Evolutionary conservation across 2,888 invertebrate genomes (phyloP).

Genomic region (Phyllotreta striolata): DNA sequence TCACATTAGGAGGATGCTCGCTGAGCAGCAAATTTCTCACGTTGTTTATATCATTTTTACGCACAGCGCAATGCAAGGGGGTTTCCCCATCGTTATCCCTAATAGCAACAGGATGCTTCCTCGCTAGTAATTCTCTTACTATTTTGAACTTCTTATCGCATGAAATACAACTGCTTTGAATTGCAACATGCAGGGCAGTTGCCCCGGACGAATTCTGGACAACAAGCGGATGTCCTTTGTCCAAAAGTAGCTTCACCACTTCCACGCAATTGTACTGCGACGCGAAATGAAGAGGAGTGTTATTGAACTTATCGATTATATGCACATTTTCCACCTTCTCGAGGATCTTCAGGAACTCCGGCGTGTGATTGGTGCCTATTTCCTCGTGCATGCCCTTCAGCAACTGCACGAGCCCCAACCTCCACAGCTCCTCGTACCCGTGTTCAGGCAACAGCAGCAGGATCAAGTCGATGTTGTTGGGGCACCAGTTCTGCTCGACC

Average conservation of each 20-base stretch:
- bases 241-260: neutral
- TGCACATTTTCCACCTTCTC: neutral
- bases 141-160: no score
- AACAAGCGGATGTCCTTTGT: neutral
- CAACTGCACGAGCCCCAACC: neutral
- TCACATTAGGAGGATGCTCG: neutral
- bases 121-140: neutral
- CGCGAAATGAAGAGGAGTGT: slow-evolving; percentile 10
- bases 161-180: neutral
- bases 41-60: neutral
- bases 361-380: neutral
- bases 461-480: no score
- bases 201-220: neutral
- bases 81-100: neutral
- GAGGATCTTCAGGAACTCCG: slow-evolving; percentile 2
- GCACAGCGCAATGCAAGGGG: slow-evolving; percentile 1
- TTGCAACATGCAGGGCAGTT: neutral
- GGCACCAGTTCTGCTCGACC: no score
- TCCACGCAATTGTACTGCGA: neutral
- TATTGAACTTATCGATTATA: neutral
- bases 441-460: neutral
- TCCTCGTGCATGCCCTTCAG: neutral
- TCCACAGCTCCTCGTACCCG: slow-evolving; percentile 1
- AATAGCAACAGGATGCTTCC: neutral
- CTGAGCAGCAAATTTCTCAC: neutral